Evolutionary conservation across 2,797 vertebrate species (phyloP), one percentile per base, ranked within the genome.

Genomic region (Sylvilagus floridanus): DNA sequence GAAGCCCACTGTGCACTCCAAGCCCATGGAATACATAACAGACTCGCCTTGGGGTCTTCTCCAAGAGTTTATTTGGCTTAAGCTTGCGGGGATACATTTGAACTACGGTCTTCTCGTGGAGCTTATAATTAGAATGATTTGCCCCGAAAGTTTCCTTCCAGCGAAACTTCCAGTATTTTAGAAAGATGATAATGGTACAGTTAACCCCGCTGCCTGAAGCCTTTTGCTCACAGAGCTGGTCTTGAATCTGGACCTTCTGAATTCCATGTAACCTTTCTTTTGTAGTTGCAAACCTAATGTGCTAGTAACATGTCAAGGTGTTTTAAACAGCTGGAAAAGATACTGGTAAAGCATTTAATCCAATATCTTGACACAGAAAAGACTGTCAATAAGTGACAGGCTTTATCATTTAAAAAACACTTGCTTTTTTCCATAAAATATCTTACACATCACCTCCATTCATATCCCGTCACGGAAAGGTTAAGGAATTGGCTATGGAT

Each of bases 121-220:
- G 12, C 26, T 89, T 78, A 62, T 22, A 72, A 47, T 47, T 37
- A 76, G 89, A 84, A 88, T 65, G 19, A 83, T 73, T 92, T 77
- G 47, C 73, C 47, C n/a, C 17, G 42, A 78, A 92, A 77, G 10
- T 75, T 95, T 30, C 42, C 37, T 79, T 57, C 77, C 75, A 62
- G 19, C 47, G 60, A 2, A 57, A 12, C 77, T 92, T 86, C 85
- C 77, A 96, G 79, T 35, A 52, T 32, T 77, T n/a, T 30, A 57
- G 8, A 82, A 75, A 3, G 22, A 22, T 66, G 22, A 30, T 71
- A 84, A 90, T 93, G 72, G 75, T 1, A 16, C 0, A 35, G 28
- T 75, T 54, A 93, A 79, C 65, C 28, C 16, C 42, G 32, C 12
- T 30, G 0, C 7, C 19, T 60, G 5, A 42, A 30, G 54, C 35